A percentile compares a stretch with the other conserved stretches of the same genome.
These are phyloP conservation scores for Philopedon plagiatum DNA, from an alignment of 2,888 invertebrate species.

Conservation along the genomic window DNA sequence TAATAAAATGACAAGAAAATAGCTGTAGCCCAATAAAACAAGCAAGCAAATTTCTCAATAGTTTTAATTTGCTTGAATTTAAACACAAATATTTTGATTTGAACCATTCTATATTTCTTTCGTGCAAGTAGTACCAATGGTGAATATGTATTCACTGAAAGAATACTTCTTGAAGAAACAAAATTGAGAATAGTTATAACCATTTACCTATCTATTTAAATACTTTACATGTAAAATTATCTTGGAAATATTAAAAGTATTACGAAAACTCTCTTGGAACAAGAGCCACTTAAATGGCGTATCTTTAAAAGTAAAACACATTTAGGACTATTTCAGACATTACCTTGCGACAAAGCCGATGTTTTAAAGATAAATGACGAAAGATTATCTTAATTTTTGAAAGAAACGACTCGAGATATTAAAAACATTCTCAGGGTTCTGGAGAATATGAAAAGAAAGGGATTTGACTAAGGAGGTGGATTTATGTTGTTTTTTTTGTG, in stretches of 20 bases:
- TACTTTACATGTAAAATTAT: too few relatives aligned
- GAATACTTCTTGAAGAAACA: too few relatives aligned
- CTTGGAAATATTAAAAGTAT: neutral
- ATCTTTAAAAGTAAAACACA: slow-evolving; percentile 14
- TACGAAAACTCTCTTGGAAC: neutral
- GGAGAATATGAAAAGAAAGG: neutral
- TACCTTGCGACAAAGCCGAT: slow-evolving; percentile 36
- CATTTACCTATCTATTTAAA: too few relatives aligned
- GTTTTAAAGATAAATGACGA: slow-evolving; percentile 38
- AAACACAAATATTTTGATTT: too few relatives aligned
- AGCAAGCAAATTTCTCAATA: too few relatives aligned
- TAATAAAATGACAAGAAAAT: too few relatives aligned
- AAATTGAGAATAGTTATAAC: too few relatives aligned
- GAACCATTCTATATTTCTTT: too few relatives aligned
- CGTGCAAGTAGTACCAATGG: too few relatives aligned
- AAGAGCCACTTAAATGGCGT: neutral
- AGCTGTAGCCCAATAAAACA: too few relatives aligned
- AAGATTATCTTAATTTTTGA: slow-evolving; percentile 35
- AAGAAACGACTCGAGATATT: slow-evolving; percentile 8
- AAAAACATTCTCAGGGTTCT: neutral
- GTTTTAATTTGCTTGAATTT: too few relatives aligned
- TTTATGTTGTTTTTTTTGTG: neutral
- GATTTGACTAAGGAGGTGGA: neutral
- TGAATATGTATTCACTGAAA: too few relatives aligned
- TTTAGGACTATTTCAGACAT: slow-evolving; percentile 1